Base-by-base conservation (phyloP, 2,113 vertebrate genomes). In the Pyrgilauda ruficollis region DNA sequence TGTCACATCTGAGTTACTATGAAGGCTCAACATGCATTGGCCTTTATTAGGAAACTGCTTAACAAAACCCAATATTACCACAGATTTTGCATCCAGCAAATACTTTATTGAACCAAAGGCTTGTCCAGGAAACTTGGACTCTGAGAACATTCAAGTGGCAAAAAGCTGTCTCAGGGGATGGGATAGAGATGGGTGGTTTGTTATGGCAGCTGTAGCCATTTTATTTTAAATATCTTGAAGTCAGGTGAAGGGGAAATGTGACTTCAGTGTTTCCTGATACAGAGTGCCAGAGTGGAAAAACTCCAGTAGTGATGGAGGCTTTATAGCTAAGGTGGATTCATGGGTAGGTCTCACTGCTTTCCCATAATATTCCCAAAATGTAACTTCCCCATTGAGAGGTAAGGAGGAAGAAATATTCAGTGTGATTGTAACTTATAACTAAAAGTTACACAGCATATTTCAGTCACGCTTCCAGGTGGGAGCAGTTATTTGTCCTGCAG, bases 1-100 rank as follows among this genome's bases (percentile, higher is more conserved):
- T 98, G 98, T 98, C 97, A 97, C 94, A 97, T 98, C 97, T 97
- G 96, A 98, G 97, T 97, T 97, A 93, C 96, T 95, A 37, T 87
- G 96, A 97, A 97, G 95, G 96, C 95, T 97, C 94, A 96, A 94
- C 92, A 91, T 27, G 95, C 94, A 92, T 92, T 98, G 97, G 97
- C 96, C 97, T 98, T 98, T 98, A 97, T 97, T 97, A 98, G 95
- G 91, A 97, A 93, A 79, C 88, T 72, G 61, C 81, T 95, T 85
- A 85, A 92, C 97, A 93, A 96, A 98, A 95, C 94, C 94, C 96
- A 96, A 56, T 93, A 82, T 73, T 58, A 85, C 73, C 86, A 91
- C 96, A 91, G 74, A 92, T 95, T 97, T 95, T 96, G 84, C 93
- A 97, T 96, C 79, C 77, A 97, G 96, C 59, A 97, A 93, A 93